Conservation (phyloP, 2,113 vertebrate species). For the Capra hircus region DNA sequence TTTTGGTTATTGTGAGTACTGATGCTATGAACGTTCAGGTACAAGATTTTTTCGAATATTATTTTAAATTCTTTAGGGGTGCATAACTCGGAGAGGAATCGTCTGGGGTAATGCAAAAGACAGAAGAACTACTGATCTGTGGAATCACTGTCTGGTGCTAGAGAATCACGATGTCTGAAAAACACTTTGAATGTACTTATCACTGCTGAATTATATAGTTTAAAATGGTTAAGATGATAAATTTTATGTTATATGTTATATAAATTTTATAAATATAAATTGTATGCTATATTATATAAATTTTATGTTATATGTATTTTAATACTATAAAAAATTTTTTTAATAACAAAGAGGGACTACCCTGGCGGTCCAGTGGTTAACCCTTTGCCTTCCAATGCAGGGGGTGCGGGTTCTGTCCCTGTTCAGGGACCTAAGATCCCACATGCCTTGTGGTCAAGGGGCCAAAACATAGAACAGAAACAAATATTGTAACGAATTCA, state of each 20-base stretch:
- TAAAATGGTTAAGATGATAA: background rate
- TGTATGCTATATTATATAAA: background rate
- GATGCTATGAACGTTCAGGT: background rate
- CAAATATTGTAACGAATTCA: background rate
- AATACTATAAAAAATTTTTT: background rate
- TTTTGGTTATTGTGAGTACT: background rate
- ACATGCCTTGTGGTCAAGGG: background rate
- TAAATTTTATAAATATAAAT: background rate
- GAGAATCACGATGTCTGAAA: background rate
- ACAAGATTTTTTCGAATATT: background rate
- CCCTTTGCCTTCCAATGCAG: background rate
- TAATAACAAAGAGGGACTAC: background rate
- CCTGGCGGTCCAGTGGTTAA: background rate
- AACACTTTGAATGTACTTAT: background rate
- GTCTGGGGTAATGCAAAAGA: background rate
- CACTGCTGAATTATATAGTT: background rate
- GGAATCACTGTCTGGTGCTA: background rate
- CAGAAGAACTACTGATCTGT: background rate
- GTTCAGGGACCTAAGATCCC: background rate
- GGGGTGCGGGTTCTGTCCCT: background rate
- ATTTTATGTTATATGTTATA: background rate
- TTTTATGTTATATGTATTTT: background rate
- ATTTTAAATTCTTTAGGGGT: background rate
- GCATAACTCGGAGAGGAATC: background rate
- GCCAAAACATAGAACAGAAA: background rate